These are phyloP conservation scores for Notolabrus celidotus DNA, from an alignment of 2,797 vertebrate species.

Conservation along the genomic window DNA sequence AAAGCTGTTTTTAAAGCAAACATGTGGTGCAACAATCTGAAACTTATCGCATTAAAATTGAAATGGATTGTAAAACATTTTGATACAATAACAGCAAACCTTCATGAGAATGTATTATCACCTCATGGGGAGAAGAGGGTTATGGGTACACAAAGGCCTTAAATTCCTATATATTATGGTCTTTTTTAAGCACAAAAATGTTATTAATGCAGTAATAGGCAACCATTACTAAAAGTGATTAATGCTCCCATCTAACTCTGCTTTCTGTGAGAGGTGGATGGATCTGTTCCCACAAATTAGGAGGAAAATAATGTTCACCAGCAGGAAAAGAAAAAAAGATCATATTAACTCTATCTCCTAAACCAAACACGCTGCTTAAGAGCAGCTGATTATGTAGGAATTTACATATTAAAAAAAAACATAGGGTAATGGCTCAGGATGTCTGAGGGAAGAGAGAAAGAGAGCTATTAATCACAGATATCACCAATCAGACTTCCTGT, in stretches of 20 bases:
- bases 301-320: conserved; percentile 27
- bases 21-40: conserved; percentile 53
- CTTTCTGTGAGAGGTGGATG: conserved; percentile 15
- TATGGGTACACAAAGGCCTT: conserved; percentile 9
- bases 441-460: neutral
- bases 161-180: conserved; percentile 24
- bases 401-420: conserved; percentile 52
- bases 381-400: conserved; percentile 62
- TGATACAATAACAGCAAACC: conserved; percentile 29
- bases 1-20: conserved; percentile 64
- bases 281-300: conserved; percentile 36
- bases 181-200: conserved; percentile 23
- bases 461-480: conserved; percentile 72
- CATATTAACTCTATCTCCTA: conserved; percentile 20
- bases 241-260: conserved; percentile 31
- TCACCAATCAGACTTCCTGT: conserved; percentile 70
- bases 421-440: conserved; percentile 31
- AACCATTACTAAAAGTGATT: conserved; percentile 57
- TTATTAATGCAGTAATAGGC: conserved; percentile 44
- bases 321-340: conserved; percentile 4
- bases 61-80: conserved; percentile 61
- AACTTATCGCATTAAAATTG: conserved; percentile 56
- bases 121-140: conserved; percentile 15
- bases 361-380: conserved; percentile 47
- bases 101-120: conserved; percentile 40